These are phyloP conservation scores for Eciton burchellii DNA, from an alignment of 1,140 invertebrate genomes.

Conservation along the genomic window DNA sequence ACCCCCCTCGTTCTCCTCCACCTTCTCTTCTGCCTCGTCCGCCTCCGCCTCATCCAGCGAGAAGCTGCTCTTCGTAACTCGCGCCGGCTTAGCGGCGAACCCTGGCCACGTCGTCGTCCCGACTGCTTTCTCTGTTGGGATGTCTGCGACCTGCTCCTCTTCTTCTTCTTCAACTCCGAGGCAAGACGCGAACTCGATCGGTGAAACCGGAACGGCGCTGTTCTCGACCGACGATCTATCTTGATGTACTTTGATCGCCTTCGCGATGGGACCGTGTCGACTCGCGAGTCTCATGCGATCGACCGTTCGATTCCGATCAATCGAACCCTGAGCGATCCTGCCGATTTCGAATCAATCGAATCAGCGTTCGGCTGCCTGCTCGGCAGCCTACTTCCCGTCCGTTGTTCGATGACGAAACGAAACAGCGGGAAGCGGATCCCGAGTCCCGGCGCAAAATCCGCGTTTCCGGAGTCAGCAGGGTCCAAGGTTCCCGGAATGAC, in stretches of 20 bases:
- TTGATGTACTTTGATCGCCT: background rate
- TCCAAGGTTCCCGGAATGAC: conserved; percentile 1
- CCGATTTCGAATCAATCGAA: background rate
- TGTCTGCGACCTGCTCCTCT: too few relatives aligned
- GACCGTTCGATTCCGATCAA: background rate
- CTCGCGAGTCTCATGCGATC: background rate
- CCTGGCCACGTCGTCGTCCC: conserved; percentile 25
- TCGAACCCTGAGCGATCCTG: background rate
- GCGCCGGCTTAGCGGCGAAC: conserved; percentile 44
- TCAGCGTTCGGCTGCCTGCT: too few relatives aligned
- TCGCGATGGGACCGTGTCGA: background rate
- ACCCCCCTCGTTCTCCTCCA: conserved; percentile 1
- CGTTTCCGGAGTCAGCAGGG: too few relatives aligned
- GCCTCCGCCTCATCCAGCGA: background rate
- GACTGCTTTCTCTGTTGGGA: background rate
- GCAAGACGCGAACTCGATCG: background rate
- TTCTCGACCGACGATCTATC: conserved; percentile 20
- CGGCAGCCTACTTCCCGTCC: too few relatives aligned
- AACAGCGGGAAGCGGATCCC: too few relatives aligned
- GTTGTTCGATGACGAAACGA: too few relatives aligned
- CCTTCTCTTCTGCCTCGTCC: conserved; percentile 11
- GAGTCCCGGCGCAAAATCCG: too few relatives aligned
- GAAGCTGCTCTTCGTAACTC: background rate
- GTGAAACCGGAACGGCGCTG: conserved; percentile 6
- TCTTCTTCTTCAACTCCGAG: too few relatives aligned